Conservation (phyloP, 2,113 vertebrate genomes). For the western clawed frog (Xenopus tropicalis) region DNA sequence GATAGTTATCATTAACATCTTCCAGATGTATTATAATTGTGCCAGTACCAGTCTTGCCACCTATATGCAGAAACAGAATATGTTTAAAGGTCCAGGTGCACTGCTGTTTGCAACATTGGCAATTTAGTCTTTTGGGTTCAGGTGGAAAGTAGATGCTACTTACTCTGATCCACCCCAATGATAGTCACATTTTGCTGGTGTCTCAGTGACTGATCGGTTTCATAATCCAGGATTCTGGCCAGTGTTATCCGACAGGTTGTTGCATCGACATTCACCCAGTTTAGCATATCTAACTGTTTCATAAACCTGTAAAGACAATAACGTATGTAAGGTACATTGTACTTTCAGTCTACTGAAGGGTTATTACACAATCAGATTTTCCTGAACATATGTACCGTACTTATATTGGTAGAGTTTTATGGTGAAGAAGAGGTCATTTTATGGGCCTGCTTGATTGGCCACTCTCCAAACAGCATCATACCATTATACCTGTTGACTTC, state of each 20-base stretch:
- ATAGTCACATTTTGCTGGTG: slow-evolving; percentile 70
- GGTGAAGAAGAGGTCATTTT: too few relatives aligned
- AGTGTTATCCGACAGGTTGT: slow-evolving; percentile 71
- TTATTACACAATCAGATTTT: too few relatives aligned
- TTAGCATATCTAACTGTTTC: slow-evolving; percentile 67
- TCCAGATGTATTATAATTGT: slow-evolving; percentile 70
- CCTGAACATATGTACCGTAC: too few relatives aligned
- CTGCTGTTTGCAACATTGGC: neutral
- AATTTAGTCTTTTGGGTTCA: neutral
- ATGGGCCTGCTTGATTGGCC: too few relatives aligned
- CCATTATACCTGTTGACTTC: too few relatives aligned
- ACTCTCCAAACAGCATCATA: too few relatives aligned
- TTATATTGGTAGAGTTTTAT: too few relatives aligned
- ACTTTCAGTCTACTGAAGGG: too few relatives aligned
- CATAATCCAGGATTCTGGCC: slow-evolving; percentile 73
- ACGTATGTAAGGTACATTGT: too few relatives aligned
- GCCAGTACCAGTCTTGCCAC: slow-evolving; percentile 74
- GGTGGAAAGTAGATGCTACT: slow-evolving; percentile 46
- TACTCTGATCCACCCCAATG: slow-evolving; percentile 63
- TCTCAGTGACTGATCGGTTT: slow-evolving; percentile 65
- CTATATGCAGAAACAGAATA: slow-evolving; percentile 50
- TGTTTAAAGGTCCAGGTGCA: neutral
- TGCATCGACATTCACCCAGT: slow-evolving; percentile 74
- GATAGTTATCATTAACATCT: slow-evolving; percentile 75
- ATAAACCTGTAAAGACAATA: slow-evolving; percentile 66